phyloP scores from a whole-genome alignment of 2,797 vertebrate genomes.

The Crenuchus spilurus region DNA sequence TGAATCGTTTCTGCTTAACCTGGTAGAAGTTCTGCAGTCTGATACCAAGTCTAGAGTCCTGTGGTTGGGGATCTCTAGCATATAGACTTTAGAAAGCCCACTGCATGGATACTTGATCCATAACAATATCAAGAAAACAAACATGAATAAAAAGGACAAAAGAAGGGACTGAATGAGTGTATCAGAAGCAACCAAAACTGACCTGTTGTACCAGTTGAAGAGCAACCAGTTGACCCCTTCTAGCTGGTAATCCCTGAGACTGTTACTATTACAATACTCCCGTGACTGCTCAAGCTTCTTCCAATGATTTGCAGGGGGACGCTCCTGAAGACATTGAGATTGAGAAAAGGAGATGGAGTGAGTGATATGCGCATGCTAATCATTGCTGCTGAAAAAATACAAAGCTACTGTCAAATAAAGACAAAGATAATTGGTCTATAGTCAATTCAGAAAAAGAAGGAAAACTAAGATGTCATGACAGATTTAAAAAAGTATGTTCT shows the following conservation, averaged over 20 bases:
- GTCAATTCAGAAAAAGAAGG: background rate
- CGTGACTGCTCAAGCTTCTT: conserved; percentile 96
- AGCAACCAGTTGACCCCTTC: conserved; percentile 99
- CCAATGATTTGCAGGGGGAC: conserved; percentile 92
- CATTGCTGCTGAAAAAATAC: background rate
- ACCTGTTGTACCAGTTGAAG: conserved; percentile 99
- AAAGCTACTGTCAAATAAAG: background rate
- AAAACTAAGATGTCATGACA: background rate
- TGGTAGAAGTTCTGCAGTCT: too few species aligned
- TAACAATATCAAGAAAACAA: too few species aligned
- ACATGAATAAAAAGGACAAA: background rate
- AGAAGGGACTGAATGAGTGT: background rate
- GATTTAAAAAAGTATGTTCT: conserved; percentile 59
- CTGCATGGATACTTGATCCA: too few species aligned
- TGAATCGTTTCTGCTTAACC: too few species aligned
- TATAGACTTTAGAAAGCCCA: too few species aligned
- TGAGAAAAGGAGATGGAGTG: conserved; percentile 7
- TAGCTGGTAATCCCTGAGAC: conserved; percentile 99
- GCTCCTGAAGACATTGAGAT: conserved; percentile 78
- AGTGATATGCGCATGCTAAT: too few species aligned
- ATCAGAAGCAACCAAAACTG: conserved; percentile 41
- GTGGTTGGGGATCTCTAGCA: too few species aligned
- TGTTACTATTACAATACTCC: conserved; percentile 95
- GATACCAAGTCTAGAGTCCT: too few species aligned
- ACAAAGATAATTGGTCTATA: too few species aligned